Evolutionary conservation across 2,797 vertebrate genomes (phyloP).

Genomic region (Phylloscopus collybita): DNA sequence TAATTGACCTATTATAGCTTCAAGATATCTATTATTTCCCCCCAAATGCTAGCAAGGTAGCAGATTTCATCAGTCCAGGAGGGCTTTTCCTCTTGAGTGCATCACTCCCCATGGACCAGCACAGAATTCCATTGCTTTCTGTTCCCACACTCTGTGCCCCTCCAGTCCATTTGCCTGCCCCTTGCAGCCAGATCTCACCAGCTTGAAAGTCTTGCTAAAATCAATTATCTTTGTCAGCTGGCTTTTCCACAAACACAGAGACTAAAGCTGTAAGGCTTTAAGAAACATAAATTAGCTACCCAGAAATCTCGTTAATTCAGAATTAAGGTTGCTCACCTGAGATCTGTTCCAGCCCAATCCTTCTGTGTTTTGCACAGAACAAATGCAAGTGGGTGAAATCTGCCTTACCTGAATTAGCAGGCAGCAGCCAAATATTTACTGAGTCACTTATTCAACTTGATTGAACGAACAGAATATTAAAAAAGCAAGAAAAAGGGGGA

Average conservation of each 20-base stretch:
- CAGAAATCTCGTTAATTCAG: neutral
- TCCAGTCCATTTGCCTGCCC: neutral
- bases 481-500: neutral
- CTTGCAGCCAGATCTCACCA: neutral
- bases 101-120: neutral
- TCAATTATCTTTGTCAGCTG: neutral
- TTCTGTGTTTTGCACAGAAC: neutral
- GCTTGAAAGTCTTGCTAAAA: neutral
- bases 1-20: neutral
- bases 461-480: constrained; percentile 38
- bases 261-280: neutral
- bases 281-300: neutral
- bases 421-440: constrained; percentile 20
- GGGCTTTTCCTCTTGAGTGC: neutral
- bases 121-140: neutral
- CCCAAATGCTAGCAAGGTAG: neutral
- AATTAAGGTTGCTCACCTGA: neutral
- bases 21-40: neutral
- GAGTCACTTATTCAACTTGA: neutral
- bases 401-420: neutral
- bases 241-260: neutral
- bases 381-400: neutral
- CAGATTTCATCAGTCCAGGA: neutral
- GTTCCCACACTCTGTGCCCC: neutral
- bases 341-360: neutral